Evolutionary conservation across 2,797 vertebrate species (phyloP).

Genomic region (Antrozous pallidus): DNA sequence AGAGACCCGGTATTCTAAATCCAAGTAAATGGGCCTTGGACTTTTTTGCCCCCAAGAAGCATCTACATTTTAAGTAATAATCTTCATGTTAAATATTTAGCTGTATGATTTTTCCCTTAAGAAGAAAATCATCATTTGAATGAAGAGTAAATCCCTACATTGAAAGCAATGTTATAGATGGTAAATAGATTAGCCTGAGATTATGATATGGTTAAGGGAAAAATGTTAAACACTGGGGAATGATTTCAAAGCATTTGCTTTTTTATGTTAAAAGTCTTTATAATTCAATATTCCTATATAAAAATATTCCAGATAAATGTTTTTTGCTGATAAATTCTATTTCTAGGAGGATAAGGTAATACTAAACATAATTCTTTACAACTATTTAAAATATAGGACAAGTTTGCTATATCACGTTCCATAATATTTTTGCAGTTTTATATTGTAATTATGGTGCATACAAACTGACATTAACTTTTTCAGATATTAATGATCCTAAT

Average conservation of each 20-base stretch:
- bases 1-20: slow-evolving; percentile 40
- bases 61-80: slow-evolving; percentile 9
- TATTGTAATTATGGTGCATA: not conserved
- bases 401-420: not conserved
- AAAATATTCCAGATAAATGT: not conserved
- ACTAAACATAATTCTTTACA: slow-evolving; percentile 4
- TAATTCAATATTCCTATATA: not conserved
- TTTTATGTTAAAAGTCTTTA: not conserved
- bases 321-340: slow-evolving; percentile 7
- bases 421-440: not conserved
- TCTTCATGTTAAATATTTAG: slow-evolving; percentile 19
- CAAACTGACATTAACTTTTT: slow-evolving; percentile 14
- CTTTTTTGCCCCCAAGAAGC: not conserved
- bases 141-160: slow-evolving; percentile 17
- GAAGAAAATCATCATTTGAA: slow-evolving; percentile 44
- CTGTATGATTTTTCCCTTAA: slow-evolving; percentile 33
- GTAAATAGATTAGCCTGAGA: not conserved
- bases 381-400: not conserved
- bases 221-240: not conserved
- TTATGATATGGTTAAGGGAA: not conserved
- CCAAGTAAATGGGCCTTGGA: slow-evolving; percentile 30
- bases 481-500: slow-evolving; percentile 17
- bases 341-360: not conserved
- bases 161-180: slow-evolving; percentile 10
- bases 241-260: slow-evolving; percentile 23